Evolutionary conservation across 2,797 vertebrate species (phyloP).

Genomic region (Xenopus petersii): DNA sequence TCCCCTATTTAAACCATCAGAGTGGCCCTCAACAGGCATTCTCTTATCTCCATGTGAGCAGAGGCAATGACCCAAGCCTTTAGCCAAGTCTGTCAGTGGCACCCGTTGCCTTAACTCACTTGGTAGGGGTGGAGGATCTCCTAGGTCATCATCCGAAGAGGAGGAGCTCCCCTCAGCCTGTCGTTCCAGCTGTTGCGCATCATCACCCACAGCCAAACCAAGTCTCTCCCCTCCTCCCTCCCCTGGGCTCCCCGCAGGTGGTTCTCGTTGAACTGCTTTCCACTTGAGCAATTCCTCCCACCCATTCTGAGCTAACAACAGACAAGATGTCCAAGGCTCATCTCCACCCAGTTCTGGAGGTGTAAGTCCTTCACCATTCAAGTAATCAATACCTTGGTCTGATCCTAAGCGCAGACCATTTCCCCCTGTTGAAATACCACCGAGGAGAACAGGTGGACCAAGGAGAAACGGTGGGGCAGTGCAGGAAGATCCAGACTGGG

Average conservation of each 20-base stretch:
- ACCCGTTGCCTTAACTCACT: conserved; percentile 40
- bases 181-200: conserved; percentile 40
- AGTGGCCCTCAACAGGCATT: conserved; percentile 30
- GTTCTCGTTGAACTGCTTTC: conserved; percentile 56
- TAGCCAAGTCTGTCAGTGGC: conserved; percentile 38
- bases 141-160: conserved; percentile 52
- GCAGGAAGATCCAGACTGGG: conserved; percentile 68
- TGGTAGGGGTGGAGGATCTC: conserved; percentile 28
- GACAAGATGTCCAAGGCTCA: conserved; percentile 70
- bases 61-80: conserved; percentile 39
- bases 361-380: conserved; percentile 70
- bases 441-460: conserved; percentile 43
- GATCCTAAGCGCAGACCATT: conserved; percentile 33
- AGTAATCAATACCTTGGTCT: conserved; percentile 59
- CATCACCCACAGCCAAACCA: conserved; percentile 48
- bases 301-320: conserved; percentile 73
- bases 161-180: conserved; percentile 57
- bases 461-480: conserved; percentile 59
- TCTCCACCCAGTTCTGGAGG: conserved; percentile 62
- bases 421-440: conserved; percentile 10
- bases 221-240: conserved; percentile 51
- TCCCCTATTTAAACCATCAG: conserved; percentile 35
- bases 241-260: conserved; percentile 38
- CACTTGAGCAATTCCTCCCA: conserved; percentile 71
- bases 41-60: conserved; percentile 45